Conservation (phyloP, 2,888 invertebrate species). For the Lordiphosa andalusiaca region DNA sequence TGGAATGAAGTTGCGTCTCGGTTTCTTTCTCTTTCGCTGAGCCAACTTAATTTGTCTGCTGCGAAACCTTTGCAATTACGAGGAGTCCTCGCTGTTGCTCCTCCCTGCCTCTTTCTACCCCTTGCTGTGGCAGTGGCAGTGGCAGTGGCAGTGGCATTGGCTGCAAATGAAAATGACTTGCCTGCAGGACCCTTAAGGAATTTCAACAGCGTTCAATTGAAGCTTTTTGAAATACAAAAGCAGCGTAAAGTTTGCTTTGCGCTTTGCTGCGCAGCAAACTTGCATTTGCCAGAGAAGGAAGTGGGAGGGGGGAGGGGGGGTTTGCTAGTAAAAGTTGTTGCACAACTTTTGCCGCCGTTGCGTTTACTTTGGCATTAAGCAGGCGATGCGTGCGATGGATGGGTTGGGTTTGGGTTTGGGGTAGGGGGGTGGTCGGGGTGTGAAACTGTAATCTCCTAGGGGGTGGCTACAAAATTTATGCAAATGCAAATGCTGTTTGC, state of each 20-base stretch:
- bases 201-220: conserved; percentile 71
- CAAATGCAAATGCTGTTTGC: conserved; percentile 72
- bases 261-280: conserved; percentile 56
- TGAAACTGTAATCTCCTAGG: background rate
- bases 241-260: conserved; percentile 66
- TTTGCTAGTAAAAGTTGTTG: conserved; percentile 53
- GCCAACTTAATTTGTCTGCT: conserved; percentile 68
- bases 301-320: background rate
- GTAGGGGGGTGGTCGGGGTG: too few species aligned
- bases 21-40: background rate
- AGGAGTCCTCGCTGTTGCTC: background rate
- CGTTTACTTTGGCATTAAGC: conserved; percentile 63
- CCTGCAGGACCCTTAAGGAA: conserved; percentile 55
- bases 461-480: conserved; percentile 51
- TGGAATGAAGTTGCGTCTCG: too few species aligned
- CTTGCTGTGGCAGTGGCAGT: conserved; percentile 1
- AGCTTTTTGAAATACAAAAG: conserved; percentile 67
- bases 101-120: background rate
- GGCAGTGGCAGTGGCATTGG: conserved; percentile 8
- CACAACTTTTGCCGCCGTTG: conserved; percentile 53
- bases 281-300: conserved; percentile 28
- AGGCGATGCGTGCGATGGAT: conserved; percentile 16
- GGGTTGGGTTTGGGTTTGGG: too few species aligned
- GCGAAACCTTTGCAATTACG: conserved; percentile 66
- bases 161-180: conserved; percentile 50